Conservation (phyloP, 2,797 vertebrate species). For the Anniella stebbinsi region DNA sequence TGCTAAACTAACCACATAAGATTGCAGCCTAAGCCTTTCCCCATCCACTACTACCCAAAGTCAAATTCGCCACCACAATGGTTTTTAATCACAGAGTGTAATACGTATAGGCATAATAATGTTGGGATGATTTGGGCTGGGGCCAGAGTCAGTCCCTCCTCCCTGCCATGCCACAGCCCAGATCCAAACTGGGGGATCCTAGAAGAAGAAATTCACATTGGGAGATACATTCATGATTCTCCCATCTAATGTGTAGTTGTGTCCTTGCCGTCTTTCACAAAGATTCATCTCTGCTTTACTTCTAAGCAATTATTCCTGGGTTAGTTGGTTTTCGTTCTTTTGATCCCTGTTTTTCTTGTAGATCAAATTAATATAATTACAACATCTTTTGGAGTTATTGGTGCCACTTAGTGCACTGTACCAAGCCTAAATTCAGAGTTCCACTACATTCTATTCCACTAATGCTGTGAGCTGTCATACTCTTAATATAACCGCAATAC, state of each 20-base stretch:
- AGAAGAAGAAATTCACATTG: neutral
- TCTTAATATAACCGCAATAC: neutral
- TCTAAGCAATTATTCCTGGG: rapidly evolving
- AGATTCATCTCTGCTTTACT: neutral
- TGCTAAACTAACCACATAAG: too few species aligned
- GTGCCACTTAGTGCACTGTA: too few species aligned
- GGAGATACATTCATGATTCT: neutral
- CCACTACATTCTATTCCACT: neutral
- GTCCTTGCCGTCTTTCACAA: rapidly evolving
- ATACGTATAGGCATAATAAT: neutral
- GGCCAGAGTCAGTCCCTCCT: too few species aligned
- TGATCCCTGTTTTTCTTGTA: rapidly evolving
- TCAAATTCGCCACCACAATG: neutral
- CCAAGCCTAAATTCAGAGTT: neutral
- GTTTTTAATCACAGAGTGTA: too few species aligned
- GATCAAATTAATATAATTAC: neutral
- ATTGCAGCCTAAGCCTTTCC: neutral
- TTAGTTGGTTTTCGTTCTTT: rapidly evolving
- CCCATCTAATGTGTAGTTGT: too few species aligned
- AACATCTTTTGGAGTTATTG: neutral
- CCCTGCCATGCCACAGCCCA: neutral
- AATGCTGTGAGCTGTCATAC: neutral
- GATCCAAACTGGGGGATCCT: neutral
- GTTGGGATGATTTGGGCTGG: neutral
- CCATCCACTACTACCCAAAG: neutral